Conservation (phyloP, 2,797 vertebrate species). For the Microhierax caerulescens region DNA sequence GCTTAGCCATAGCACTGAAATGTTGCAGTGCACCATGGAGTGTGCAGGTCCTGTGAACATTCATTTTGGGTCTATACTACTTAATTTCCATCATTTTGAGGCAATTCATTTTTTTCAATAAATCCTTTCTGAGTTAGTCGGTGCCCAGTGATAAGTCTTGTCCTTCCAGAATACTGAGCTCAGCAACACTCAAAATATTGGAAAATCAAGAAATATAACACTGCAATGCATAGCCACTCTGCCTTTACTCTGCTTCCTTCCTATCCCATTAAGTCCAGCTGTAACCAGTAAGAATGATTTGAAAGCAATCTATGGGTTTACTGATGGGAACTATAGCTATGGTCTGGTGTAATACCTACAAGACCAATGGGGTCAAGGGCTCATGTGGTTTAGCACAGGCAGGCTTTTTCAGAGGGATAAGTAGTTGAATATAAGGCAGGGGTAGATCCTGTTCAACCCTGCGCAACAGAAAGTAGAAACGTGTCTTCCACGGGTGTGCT, state of each 20-base stretch:
- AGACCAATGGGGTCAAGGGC: background rate
- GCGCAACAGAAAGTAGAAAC: background rate
- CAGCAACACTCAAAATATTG: constrained; percentile 22
- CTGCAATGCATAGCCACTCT: background rate
- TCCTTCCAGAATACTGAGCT: constrained; percentile 16
- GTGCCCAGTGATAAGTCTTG: background rate
- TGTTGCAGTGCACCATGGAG: background rate
- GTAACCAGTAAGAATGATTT: background rate
- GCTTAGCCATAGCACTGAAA: background rate
- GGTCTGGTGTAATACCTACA: background rate
- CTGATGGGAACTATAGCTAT: background rate
- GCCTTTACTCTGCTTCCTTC: background rate
- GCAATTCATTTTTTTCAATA: background rate
- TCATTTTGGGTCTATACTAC: background rate
- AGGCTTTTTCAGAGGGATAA: background rate
- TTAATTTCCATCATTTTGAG: background rate
- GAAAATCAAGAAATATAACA: constrained; percentile 18
- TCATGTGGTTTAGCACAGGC: background rate
- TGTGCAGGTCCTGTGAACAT: background rate
- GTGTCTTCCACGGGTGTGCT: background rate
- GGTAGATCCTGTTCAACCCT: background rate
- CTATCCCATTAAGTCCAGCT: background rate
- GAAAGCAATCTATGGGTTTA: background rate
- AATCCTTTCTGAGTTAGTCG: background rate
- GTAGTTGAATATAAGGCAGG: background rate